A percentile compares a stretch with the other conserved stretches of the same genome.
Evolutionary conservation across 2,113 vertebrate species (phyloP).

Genomic region (Helogale parvula): DNA sequence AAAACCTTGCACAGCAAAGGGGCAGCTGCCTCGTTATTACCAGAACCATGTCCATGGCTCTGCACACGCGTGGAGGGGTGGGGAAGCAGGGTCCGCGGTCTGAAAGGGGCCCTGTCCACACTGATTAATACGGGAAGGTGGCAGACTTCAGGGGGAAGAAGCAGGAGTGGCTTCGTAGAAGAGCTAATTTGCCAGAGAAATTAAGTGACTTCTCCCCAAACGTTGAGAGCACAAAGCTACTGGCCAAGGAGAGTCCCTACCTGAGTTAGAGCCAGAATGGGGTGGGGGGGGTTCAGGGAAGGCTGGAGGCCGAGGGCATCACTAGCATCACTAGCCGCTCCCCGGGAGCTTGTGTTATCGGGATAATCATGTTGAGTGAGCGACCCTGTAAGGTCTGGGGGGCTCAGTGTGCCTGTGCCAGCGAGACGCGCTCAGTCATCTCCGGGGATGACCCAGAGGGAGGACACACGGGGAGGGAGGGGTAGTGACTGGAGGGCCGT

Average conservation of each 20-base stretch:
- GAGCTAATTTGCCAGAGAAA: not conserved
- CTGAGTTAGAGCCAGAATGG: not conserved
- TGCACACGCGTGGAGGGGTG: not conserved
- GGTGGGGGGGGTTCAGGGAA: too few relatives aligned
- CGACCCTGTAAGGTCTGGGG: not conserved
- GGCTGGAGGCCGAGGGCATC: not conserved
- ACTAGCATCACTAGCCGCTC: not conserved
- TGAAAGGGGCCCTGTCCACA: not conserved
- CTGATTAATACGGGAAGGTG: not conserved
- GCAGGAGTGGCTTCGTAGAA: not conserved
- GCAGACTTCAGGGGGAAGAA: not conserved
- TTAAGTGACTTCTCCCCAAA: not conserved
- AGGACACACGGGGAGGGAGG: too few relatives aligned
- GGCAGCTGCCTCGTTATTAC: not conserved
- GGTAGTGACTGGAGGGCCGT: accelerated
- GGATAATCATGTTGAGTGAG: not conserved
- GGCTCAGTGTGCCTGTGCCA: not conserved
- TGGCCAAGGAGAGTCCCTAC: not conserved
- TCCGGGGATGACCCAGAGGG: not conserved
- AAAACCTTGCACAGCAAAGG: constrained; percentile 32
- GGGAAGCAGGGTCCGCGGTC: not conserved
- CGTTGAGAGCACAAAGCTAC: not conserved
- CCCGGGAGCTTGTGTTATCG: not conserved
- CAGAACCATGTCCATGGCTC: constrained; percentile 44
- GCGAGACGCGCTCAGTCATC: too few relatives aligned